A percentile compares a stretch with the other conserved stretches of the same genome.
phyloP scores from a whole-genome alignment of 2,888 invertebrate genomes.

The Byasa hedistus region DNA sequence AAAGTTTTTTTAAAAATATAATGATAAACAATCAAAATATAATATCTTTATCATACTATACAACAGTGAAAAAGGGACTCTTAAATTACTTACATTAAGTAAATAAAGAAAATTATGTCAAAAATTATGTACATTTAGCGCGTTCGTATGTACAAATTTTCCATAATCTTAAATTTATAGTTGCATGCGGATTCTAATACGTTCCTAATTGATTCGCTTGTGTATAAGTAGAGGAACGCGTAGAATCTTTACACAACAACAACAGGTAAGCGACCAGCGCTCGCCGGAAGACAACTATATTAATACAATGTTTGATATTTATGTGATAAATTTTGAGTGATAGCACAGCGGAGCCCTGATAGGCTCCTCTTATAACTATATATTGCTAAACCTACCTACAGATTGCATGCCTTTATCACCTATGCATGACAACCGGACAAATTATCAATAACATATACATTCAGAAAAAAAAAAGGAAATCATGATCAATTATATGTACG shows the following conservation, averaged over 20 bases:
- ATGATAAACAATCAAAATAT: conserved; percentile 75
- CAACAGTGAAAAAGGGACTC: conserved; percentile 68
- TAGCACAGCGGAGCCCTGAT: neutral
- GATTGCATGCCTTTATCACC: neutral
- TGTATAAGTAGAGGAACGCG: conserved; percentile 8
- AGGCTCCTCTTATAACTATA: neutral
- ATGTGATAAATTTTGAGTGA: neutral
- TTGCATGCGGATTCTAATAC: conserved; percentile 13
- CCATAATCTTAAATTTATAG: conserved; percentile 31
- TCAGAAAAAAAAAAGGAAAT: neutral
- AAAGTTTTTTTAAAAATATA: conserved; percentile 69
- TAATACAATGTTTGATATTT: conserved; percentile 12
- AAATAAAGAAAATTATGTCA: conserved; percentile 55
- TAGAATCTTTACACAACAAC: conserved; percentile 15
- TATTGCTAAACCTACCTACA: neutral
- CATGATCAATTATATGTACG: neutral
- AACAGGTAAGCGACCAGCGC: conserved; percentile 29
- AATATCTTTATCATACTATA: conserved; percentile 75
- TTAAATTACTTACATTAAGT: conserved; percentile 56
- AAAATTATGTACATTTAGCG: conserved; percentile 53
- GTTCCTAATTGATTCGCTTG: conserved; percentile 12
- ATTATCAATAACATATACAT: neutral
- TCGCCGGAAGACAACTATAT: conserved; percentile 29
- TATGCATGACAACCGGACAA: neutral
- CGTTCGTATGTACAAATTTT: conserved; percentile 48